Evolutionary conservation across 2,797 vertebrate species (phyloP).

Genomic region (Anisognathus igniventris): DNA sequence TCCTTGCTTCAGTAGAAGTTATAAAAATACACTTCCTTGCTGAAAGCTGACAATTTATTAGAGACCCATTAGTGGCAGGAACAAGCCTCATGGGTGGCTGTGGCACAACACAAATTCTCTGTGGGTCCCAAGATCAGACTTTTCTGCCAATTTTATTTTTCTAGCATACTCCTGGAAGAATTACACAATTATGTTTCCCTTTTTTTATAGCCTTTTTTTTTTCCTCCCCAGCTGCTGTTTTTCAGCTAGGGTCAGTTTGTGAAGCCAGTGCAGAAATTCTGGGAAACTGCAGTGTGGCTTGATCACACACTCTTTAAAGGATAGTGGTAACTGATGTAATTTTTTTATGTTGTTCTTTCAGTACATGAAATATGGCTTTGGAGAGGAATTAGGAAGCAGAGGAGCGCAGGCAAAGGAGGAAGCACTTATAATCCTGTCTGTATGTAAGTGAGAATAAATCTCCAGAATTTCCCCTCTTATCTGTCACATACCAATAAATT

Average conservation of each 20-base stretch:
- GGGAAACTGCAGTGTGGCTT: not conserved
- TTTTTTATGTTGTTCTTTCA: not conserved
- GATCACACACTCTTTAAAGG: not conserved
- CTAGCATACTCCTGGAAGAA: not conserved
- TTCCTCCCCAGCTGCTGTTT: fast-evolving
- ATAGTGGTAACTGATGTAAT: not conserved
- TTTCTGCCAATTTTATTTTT: not conserved
- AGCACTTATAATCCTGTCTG: not conserved
- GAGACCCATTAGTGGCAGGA: not conserved
- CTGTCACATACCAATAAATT: not conserved
- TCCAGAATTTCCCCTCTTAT: not conserved
- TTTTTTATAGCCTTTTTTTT: not conserved
- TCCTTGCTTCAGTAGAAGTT: not conserved
- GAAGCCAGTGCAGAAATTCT: not conserved
- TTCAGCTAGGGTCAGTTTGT: not conserved
- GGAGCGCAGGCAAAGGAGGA: not conserved
- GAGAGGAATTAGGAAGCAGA: not conserved
- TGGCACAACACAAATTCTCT: not conserved
- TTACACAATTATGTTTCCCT: not conserved
- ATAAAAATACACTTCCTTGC: not conserved
- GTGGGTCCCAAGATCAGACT: not conserved
- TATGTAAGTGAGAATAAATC: not conserved
- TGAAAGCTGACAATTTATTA: not conserved
- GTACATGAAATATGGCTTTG: not conserved
- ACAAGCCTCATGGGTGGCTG: not conserved